Percentiles rank a stretch among this genome's conserved stretches.
phyloP scores from a whole-genome alignment of 2,888 invertebrate species.

The Thumatha senex region DNA sequence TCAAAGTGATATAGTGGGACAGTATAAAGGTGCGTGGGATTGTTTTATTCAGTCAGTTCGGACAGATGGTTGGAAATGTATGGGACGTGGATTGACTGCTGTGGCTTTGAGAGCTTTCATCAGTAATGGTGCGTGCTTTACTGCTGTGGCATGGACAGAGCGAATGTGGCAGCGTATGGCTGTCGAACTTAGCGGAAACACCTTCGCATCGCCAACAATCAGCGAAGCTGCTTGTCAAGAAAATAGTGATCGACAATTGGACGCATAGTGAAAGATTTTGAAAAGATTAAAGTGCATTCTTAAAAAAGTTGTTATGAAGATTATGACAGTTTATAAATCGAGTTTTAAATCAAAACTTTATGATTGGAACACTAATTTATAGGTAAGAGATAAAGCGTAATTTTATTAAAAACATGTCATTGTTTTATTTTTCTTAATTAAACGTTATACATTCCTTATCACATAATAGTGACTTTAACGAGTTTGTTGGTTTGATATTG shows the following conservation, averaged over 20 bases:
- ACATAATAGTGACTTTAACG: neutral
- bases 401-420: no score
- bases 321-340: neutral
- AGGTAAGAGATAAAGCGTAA: no score
- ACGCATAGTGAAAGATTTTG: slow-evolving; percentile 21
- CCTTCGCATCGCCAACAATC: slow-evolving; percentile 51
- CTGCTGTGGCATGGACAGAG: slow-evolving; percentile 92
- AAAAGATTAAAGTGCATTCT: neutral
- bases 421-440: no score
- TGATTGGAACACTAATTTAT: no score
- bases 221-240: slow-evolving; percentile 61
- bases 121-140: slow-evolving; percentile 96
- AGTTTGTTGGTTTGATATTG: neutral
- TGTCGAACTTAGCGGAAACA: slow-evolving; percentile 45
- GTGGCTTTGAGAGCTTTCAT: slow-evolving; percentile 95
- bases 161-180: slow-evolving; percentile 73
- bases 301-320: neutral
- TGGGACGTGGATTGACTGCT: slow-evolving; percentile 90
- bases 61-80: slow-evolving; percentile 87
- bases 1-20: slow-evolving; percentile 87
- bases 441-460: neutral
- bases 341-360: neutral
- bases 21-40: slow-evolving; percentile 88
- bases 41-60: slow-evolving; percentile 88
- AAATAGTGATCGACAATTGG: slow-evolving; percentile 58